These are phyloP conservation scores for Meghimatium bilineatum DNA, from an alignment of 2,888 invertebrate species.

Conservation along the genomic window DNA sequence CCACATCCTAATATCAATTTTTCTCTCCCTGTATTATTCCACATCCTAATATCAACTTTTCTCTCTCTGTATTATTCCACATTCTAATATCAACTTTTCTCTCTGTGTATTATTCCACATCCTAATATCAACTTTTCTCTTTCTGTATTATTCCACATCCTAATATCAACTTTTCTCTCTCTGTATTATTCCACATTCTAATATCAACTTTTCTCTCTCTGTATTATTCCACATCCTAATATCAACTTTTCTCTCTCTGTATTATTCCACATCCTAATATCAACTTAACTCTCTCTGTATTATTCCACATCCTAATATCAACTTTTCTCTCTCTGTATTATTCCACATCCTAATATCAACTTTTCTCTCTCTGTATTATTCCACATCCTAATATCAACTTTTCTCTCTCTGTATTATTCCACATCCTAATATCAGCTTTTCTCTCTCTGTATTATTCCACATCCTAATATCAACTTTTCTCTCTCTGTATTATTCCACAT, in stretches of 20 bases:
- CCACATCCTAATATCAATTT: background rate
- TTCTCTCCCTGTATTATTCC: background rate
- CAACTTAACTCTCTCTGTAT: background rate
- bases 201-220: background rate
- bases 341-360: background rate
- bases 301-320: background rate
- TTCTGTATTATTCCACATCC: background rate
- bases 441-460: background rate
- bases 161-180: background rate
- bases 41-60: background rate
- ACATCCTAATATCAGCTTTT: background rate
- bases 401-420: background rate
- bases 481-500: background rate
- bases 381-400: background rate
- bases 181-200: background rate
- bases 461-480: background rate
- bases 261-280: background rate
- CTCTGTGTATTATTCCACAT: conserved; percentile 15
- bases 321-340: background rate
- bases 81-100: background rate
- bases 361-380: background rate
- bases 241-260: background rate
- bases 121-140: background rate
- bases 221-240: background rate
- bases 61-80: conserved; percentile 4